Percentiles rank a stretch among this genome's conserved stretches.
Conservation (phyloP, 2,888 invertebrate genomes). For the Agonopterix subpropinquella region DNA sequence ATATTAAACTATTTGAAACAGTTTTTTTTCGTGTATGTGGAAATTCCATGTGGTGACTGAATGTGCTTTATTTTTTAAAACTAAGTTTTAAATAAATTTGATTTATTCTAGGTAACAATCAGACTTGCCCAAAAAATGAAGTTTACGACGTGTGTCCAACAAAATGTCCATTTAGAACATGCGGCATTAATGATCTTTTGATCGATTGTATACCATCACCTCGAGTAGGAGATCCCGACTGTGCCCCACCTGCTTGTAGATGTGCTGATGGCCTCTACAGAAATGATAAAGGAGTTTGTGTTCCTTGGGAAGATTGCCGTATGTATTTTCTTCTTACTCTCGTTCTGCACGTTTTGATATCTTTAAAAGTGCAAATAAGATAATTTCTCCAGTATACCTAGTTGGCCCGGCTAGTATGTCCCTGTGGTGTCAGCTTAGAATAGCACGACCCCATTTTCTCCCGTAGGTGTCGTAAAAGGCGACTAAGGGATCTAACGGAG, state of each 20-base stretch:
- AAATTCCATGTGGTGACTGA: too few relatives aligned
- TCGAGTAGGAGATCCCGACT: neutral
- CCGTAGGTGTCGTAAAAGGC: too few relatives aligned
- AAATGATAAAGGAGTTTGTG: conserved; percentile 20
- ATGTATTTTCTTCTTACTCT: neutral
- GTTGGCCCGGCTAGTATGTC: too few relatives aligned
- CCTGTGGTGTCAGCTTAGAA: too few relatives aligned
- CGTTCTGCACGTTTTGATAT: too few relatives aligned
- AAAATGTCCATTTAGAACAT: conserved; percentile 21
- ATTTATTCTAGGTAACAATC: neutral
- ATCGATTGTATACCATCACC: conserved; percentile 2
- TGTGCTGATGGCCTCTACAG: conserved; percentile 22
- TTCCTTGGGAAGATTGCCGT: conserved; percentile 27
- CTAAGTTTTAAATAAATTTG: neutral
- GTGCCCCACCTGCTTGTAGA: conserved; percentile 18
- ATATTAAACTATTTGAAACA: neutral
- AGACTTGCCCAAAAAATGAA: conserved; percentile 15
- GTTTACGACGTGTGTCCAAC: conserved; percentile 22
- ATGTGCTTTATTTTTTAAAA: too few relatives aligned
- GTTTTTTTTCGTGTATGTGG: too few relatives aligned
- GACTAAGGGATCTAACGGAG: too few relatives aligned
- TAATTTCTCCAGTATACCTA: too few relatives aligned
- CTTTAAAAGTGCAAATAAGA: too few relatives aligned
- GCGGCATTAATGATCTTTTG: conserved; percentile 13
- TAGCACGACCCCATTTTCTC: too few relatives aligned